These are phyloP conservation scores for Actinia equina DNA, from an alignment of 64 coral and sea anemone species.

Conservation along the genomic window DNA sequence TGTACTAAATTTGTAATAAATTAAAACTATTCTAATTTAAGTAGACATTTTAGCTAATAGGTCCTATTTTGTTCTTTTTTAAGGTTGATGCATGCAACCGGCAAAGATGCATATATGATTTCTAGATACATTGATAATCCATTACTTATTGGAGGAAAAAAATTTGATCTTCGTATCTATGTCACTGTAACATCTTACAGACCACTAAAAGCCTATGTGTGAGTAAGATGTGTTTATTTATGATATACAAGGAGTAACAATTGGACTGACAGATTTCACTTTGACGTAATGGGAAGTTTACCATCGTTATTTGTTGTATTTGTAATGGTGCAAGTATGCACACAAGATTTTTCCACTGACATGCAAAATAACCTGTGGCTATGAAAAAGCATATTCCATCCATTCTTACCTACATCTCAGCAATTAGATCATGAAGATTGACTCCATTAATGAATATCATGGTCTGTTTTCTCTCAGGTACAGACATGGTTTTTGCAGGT, in stretches of 20 bases:
- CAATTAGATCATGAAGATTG: too few species aligned
- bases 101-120: constrained; percentile 86
- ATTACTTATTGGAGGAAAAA: constrained; percentile 94
- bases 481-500: constrained; percentile 95
- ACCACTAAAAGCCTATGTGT: constrained; percentile 91
- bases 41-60: neutral
- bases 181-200: constrained; percentile 92
- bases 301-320: too few species aligned
- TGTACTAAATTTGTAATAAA: neutral
- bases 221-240: constrained; percentile 27
- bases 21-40: neutral
- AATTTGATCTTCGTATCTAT: constrained; percentile 97
- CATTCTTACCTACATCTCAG: too few species aligned
- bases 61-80: neutral
- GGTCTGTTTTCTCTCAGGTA: constrained; percentile 46
- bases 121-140: constrained; percentile 97
- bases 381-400: too few species aligned
- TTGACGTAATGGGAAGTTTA: too few species aligned
- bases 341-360: too few species aligned
- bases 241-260: too few species aligned
- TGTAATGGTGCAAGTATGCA: too few species aligned
- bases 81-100: constrained; percentile 70
- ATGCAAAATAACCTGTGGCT: too few species aligned
- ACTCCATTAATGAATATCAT: neutral
- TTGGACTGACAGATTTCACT: too few species aligned